Base-by-base conservation (phyloP, 2,888 invertebrate species). In the Papilio elwesi region DNA sequence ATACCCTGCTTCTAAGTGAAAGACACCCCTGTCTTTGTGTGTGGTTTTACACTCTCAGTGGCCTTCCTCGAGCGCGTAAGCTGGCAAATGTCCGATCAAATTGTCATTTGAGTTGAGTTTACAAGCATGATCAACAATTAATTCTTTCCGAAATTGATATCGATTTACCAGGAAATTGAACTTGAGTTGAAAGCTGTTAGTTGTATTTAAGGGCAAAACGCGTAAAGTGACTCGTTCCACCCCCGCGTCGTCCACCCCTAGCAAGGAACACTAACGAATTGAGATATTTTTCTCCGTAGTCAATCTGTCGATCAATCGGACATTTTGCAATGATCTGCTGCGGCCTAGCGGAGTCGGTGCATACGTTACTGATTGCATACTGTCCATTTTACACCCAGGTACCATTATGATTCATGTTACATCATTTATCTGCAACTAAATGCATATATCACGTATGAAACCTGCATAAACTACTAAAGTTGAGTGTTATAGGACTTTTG, bases 201-300 rank as follows among this genome's bases (percentile, higher is more conserved):
- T 2, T 26, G 26, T 15, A n/a, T n/a, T 11, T 26, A 26, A 4
- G 12, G 6, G 12, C 53, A 55, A 55, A 55, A 16, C 53, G 53
- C 26, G 53, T 26, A 16, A 55, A 55, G 36, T 13, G 1, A 12
- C 57, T 36, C 9, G 6, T 48, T 26, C 26, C 26, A 9, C 43
- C 70, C 70, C 65, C 65, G 65, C 68, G 16, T 47, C 49, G 57
- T 26, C 26, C 47, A 4, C 47, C 64, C 51, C 64, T 66, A 67
- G 67, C 71, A 26, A 26, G 26, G n/a, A 47, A 43, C 47, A 78
- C 79, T 86, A 87, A 88, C 86, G 84, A 84, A 87, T 87, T 85
- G 84, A 87, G 83, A 83, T 87, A 85, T 87, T 86, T 85, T 85
- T 85, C 83, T 79, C 76, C 71, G 74, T 68, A 71, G 69, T 68